A percentile compares a stretch with the other conserved stretches of the same genome.
These are phyloP conservation scores for Plebejus melissa DNA, from an alignment of 2,888 invertebrate genomes.

Conservation along the genomic window DNA sequence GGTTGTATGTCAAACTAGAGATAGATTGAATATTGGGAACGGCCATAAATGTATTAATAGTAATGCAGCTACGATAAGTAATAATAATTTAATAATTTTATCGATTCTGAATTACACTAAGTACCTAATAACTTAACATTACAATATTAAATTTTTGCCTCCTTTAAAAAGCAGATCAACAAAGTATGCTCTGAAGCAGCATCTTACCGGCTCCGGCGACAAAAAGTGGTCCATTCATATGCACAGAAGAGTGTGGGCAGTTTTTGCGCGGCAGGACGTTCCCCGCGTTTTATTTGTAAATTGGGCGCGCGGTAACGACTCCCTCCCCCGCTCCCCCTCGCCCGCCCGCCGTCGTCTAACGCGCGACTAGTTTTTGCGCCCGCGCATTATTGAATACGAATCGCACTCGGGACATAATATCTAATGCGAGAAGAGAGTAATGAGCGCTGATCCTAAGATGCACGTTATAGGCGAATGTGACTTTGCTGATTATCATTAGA, in stretches of 20 bases:
- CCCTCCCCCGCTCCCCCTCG: slow-evolving; percentile 32
- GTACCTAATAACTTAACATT: not conserved
- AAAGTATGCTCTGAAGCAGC: slow-evolving; percentile 41
- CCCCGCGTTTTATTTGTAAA: slow-evolving; percentile 75
- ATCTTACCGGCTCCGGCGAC: slow-evolving; percentile 50
- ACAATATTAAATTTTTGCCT: not conserved
- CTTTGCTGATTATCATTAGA: not conserved
- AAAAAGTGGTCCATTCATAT: slow-evolving; percentile 74
- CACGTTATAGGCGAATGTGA: slow-evolving; percentile 6
- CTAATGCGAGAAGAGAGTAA: slow-evolving; percentile 40
- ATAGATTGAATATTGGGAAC: too few relatives aligned
- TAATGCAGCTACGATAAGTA: too few relatives aligned
- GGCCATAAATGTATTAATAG: too few relatives aligned
- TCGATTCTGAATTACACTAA: too few relatives aligned
- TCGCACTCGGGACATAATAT: slow-evolving; percentile 50
- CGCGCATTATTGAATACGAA: slow-evolving; percentile 70
- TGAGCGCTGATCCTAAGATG: slow-evolving; percentile 32
- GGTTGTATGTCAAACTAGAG: too few relatives aligned
- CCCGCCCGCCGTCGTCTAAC: slow-evolving; percentile 58
- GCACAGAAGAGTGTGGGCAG: slow-evolving; percentile 63
- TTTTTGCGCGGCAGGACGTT: slow-evolving; percentile 73
- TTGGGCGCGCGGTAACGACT: slow-evolving; percentile 50
- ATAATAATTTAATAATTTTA: too few relatives aligned
- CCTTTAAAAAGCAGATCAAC: not conserved
- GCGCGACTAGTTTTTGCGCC: slow-evolving; percentile 70